These are phyloP conservation scores for Bradypodion pumilum DNA, from an alignment of 2,797 vertebrate genomes.

Conservation along the genomic window DNA sequence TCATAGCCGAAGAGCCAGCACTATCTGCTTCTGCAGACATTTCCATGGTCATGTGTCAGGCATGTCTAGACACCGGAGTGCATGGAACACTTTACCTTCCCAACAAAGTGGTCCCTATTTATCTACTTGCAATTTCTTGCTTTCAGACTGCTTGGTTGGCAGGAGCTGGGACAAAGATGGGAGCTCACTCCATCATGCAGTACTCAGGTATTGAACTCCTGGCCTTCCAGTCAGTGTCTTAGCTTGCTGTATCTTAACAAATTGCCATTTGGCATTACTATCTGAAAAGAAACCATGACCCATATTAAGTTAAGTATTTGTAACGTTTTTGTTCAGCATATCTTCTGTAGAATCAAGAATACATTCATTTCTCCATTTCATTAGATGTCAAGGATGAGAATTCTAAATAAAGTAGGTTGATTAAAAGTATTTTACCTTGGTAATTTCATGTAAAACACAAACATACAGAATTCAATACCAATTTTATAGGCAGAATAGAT, in stretches of 20 bases:
- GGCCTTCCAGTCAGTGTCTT: not conserved
- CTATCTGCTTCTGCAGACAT: too few relatives aligned
- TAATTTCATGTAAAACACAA: slow-evolving; percentile 1
- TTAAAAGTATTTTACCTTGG: slow-evolving; percentile 26
- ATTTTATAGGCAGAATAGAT: not conserved
- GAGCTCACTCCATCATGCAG: too few relatives aligned
- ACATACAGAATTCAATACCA: not conserved
- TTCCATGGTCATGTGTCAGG: too few relatives aligned
- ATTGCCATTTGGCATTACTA: slow-evolving; percentile 2
- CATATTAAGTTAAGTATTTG: not conserved
- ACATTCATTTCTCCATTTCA: slow-evolving; percentile 9
- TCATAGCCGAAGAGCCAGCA: too few relatives aligned
- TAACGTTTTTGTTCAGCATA: slow-evolving; percentile 10
- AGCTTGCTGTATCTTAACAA: slow-evolving; percentile 1
- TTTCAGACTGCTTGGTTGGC: too few relatives aligned
- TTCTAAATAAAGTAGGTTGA: not conserved
- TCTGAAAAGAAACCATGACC: not conserved
- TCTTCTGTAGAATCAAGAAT: not conserved
- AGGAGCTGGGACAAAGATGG: too few relatives aligned
- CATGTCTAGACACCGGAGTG: too few relatives aligned
- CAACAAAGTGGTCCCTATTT: too few relatives aligned
- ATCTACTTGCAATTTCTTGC: too few relatives aligned
- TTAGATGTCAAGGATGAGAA: not conserved
- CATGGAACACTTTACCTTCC: too few relatives aligned
- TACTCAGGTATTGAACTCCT: too few relatives aligned